Conservation (phyloP, 2,797 vertebrate genomes). For the Pseudochaenichthys georgianus region DNA sequence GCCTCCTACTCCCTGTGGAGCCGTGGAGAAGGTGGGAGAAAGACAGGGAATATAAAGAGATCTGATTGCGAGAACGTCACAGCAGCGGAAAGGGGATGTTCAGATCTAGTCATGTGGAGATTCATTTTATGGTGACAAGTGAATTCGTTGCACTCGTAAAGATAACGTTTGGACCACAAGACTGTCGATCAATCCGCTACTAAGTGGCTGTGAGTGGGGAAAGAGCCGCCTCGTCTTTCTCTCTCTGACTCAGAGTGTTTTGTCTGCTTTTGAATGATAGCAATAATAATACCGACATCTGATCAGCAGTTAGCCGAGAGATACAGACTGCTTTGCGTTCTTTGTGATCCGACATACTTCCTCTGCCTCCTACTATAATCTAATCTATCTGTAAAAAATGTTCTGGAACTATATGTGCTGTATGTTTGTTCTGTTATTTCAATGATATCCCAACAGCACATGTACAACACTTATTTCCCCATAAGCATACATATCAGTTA, state of each 20-base stretch:
- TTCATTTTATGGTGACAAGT: slow-evolving; percentile 1
- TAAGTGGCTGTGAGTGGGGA: slow-evolving; percentile 9
- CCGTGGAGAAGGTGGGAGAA: slow-evolving; percentile 17
- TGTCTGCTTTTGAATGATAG: slow-evolving; percentile 37
- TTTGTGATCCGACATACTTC: not conserved
- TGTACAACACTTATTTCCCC: no score
- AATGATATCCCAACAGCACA: no score
- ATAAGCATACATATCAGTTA: no score
- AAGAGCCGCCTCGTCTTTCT: slow-evolving; percentile 13
- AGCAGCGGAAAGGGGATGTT: slow-evolving; percentile 17
- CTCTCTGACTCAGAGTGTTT: slow-evolving; percentile 40
- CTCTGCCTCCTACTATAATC: not conserved
- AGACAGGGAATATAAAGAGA: slow-evolving; percentile 35
- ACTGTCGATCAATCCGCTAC: not conserved
- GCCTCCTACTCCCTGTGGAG: slow-evolving; percentile 62
- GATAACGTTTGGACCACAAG: slow-evolving; percentile 6
- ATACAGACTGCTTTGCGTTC: slow-evolving; percentile 1
- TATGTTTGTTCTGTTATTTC: no score
- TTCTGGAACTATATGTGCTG: no score
- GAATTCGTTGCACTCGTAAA: not conserved
- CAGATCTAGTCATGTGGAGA: slow-evolving; percentile 18
- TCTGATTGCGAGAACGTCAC: slow-evolving; percentile 7
- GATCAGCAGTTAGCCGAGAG: slow-evolving; percentile 35
- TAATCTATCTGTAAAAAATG: no score
- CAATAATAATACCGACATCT: slow-evolving; percentile 14